Evolutionary conservation across 2,797 vertebrate genomes (phyloP).

Genomic region (Eospalax fontanierii): DNA sequence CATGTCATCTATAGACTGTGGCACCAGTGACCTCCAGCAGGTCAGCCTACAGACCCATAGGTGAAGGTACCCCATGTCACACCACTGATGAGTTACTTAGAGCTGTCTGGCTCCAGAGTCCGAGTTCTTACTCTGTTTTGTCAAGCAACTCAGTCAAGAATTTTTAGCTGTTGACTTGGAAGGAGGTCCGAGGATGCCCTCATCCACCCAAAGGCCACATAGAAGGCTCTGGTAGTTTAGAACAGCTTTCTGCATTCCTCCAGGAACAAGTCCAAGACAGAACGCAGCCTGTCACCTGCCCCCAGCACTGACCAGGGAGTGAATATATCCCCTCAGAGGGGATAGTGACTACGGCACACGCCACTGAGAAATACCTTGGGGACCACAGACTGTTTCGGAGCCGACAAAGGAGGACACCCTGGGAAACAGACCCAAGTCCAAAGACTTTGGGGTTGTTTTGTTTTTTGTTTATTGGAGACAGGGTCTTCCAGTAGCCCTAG

Average conservation of each 20-base stretch:
- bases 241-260: not conserved
- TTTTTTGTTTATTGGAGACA: no score
- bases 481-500: no score
- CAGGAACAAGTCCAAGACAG: not conserved
- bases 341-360: not conserved
- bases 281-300: not conserved
- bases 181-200: not conserved
- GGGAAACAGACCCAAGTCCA: not conserved
- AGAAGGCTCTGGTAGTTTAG: not conserved
- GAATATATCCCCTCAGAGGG: accelerated
- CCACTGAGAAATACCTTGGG: not conserved
- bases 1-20: not conserved
- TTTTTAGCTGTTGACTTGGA: not conserved
- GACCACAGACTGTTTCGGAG: not conserved
- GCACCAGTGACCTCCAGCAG: not conserved
- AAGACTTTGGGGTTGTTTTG: not conserved
- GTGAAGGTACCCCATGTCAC: not conserved
- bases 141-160: not conserved
- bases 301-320: not conserved
- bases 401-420: no score
- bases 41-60: not conserved
- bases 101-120: not conserved
- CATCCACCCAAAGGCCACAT: not conserved
- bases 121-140: not conserved
- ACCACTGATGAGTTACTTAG: not conserved